Evolutionary conservation across 2,888 invertebrate species (phyloP), one percentile per base, ranked within the genome.

Genomic region (Euzophera pinguis): DNA sequence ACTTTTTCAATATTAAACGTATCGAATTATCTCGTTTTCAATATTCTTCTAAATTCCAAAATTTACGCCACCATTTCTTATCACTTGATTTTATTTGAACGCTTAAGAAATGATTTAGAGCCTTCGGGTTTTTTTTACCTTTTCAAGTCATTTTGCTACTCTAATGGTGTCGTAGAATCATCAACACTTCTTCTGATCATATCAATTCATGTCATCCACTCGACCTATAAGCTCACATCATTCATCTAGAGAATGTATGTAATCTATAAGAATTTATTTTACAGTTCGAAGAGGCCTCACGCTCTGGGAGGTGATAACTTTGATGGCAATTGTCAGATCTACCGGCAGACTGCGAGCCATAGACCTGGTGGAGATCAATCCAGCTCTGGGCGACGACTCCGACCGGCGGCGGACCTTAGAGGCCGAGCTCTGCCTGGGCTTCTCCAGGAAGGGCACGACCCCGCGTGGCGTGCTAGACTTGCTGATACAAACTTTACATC

Each of bases 341-440:
- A 95, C 96, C 2, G 93, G 94, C 16, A 92, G 95, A 47, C 88
- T 98, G 29, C 92, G 93, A 42, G 96, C 95, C 14, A 82, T 98
- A 57, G 98, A 98, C 84, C 80, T 98, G 47, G 98, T 97, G 0
- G 98, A 98, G 87, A 95, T 98, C 5, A 98, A 98, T 91, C 97
- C 98, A 0, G 86, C 91, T 7, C 85, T 98, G 38, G 98, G 98
- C 41, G 91, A 87, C 59, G 86, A 92, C 50, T 75, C 74, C 0
- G 95, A 96, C 67, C 92, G 94, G 0, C 84, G 91, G 50, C 88
- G 84, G 56, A 98, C 98, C 0, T 82, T 97, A 0, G 92, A 93
- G 37, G 95, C 96, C 0, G 96, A 96, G 0, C 86, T 94, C 54
- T 92, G 94, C 0, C 89, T 94, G 53, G 95, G 95, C 0, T 91